A percentile compares a stretch with the other conserved stretches of the same genome.
Evolutionary conservation across 2,797 vertebrate genomes (phyloP).

Genomic region (Vespertilio murinus): DNA sequence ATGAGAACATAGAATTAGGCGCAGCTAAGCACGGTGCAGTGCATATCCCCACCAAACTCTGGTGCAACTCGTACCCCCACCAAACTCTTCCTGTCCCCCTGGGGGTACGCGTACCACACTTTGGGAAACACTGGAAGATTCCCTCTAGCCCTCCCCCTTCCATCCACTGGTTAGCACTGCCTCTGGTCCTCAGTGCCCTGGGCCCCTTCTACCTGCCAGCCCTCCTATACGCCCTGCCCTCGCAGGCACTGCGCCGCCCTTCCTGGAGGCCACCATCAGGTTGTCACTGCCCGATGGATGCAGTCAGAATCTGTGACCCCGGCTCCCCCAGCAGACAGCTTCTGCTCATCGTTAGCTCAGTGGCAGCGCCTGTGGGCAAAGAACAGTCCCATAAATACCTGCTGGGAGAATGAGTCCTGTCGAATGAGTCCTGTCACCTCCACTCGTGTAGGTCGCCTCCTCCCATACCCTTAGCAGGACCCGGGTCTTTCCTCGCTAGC

Average conservation of each 20-base stretch:
- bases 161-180: background rate
- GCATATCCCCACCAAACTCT: too few relatives aligned
- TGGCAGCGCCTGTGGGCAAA: background rate
- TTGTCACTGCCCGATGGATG: background rate
- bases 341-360: background rate
- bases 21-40: too few relatives aligned
- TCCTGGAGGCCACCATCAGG: background rate
- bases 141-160: background rate
- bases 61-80: too few relatives aligned
- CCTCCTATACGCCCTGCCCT: background rate
- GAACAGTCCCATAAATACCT: background rate
- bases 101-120: too few relatives aligned
- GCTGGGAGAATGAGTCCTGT: background rate
- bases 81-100: too few relatives aligned
- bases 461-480: background rate
- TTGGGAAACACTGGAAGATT: too few relatives aligned
- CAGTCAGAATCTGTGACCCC: background rate
- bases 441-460: background rate
- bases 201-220: background rate
- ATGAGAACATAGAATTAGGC: too few relatives aligned
- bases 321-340: background rate
- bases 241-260: fast-evolving
- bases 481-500: background rate
- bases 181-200: background rate
- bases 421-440: background rate